Base-by-base conservation (phyloP, 2,113 vertebrate genomes). In the Neodon shergylaensis region DNA sequence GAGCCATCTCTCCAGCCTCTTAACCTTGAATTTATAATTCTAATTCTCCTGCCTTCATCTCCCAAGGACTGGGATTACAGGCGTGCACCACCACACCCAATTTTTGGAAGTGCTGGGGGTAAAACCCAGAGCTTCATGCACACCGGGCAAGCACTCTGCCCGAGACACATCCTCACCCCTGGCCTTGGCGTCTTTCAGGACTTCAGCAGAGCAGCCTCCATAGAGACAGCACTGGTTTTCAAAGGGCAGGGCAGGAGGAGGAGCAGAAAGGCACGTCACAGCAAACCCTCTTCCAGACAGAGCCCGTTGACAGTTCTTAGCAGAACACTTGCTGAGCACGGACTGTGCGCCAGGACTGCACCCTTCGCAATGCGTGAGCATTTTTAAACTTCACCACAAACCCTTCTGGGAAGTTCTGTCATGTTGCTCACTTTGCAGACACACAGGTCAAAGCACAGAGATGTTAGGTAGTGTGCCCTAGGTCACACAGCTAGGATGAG, bases 311-410 rank as follows among this genome's bases (percentile, higher is more conserved):
- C 49, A 1, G 1, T 2, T 42, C 63, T 42, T 81, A 81, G 36
- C 61, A 22, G 42, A 63, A 7, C 33, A 7, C 49, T 31, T 36
- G 31, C n/a, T 44, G 85, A 49, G 68, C 3, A 0, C 0, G 7
- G 61, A 13, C 86, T 49, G 31, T 24, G 3, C 16, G 4, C 33
- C 39, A 10, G 85, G 70, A 58, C 58, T 58, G 19, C 16, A 7
- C 3, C 3, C 10, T 26, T 79, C 36, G 0, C 28, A 3, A 47
- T 1, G 0, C 4, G 0, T 13, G n/a, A 86, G 28, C 42, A 79
- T 44, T 7, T 36, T 28, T 87, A 16, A 72, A 47, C 49, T 26
- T 72, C 61, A 68, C 11, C 52, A 39, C 14, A 16, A 86, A 22
- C 42, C 72, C 81, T 66, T 5, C 6, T 54, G 89, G 68, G 88